Percentiles rank a stretch among this genome's conserved stretches.
Evolutionary conservation across 2,888 invertebrate genomes (phyloP).

Genomic region (Chrysina gloriosa): DNA sequence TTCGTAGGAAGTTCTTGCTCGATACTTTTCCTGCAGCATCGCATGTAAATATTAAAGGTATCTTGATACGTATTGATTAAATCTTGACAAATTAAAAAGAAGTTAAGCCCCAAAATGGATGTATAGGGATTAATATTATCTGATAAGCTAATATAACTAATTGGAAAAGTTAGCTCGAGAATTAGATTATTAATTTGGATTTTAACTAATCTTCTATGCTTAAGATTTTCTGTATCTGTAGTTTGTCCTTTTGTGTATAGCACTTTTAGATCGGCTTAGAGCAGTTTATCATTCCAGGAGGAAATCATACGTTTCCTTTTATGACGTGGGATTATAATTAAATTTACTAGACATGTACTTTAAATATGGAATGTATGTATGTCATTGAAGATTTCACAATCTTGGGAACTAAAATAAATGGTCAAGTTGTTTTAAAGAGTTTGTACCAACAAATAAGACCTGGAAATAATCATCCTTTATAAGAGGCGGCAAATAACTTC

Average conservation of each 20-base stretch:
- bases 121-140: neutral
- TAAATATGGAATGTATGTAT: neutral
- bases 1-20: too few species aligned
- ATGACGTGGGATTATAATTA: neutral
- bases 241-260: neutral
- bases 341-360: neutral
- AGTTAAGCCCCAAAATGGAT: neutral
- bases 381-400: neutral
- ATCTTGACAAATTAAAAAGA: constrained; percentile 2
- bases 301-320: too few species aligned
- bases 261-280: neutral
- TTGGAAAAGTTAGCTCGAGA: constrained; percentile 2
- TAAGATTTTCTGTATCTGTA: neutral
- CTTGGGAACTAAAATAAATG: too few species aligned
- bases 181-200: neutral
- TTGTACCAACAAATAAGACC: too few species aligned
- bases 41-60: neutral
- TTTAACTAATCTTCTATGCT: neutral
- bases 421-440: too few species aligned
- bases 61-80: neutral
- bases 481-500: too few species aligned
- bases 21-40: too few species aligned
- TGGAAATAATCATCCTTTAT: too few species aligned
- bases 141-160: constrained; percentile 19
- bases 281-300: neutral